phyloP scores from a whole-genome alignment of 2,888 invertebrate species.

The Chalcis sispes region DNA sequence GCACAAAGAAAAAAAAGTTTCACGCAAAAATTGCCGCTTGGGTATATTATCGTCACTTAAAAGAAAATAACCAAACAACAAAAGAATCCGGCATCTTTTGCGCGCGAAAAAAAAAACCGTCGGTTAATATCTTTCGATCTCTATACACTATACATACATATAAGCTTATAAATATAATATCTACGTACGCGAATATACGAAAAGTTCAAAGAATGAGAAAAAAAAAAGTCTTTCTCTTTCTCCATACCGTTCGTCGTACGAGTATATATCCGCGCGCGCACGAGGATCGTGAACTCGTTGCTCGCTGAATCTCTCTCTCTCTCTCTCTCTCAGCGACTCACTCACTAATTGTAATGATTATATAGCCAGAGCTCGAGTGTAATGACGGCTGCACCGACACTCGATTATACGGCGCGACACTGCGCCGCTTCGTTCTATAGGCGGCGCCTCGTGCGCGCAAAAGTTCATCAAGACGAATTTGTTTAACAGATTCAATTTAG shows the following conservation, averaged over 20 bases:
- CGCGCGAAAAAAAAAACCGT: too few species aligned
- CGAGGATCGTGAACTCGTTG: background rate
- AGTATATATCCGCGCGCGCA: background rate
- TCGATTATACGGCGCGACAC: conserved; percentile 31
- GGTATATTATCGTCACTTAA: too few species aligned
- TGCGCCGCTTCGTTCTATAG: background rate
- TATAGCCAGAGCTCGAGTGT: conserved; percentile 32
- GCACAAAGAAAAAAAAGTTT: too few species aligned
- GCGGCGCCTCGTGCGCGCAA: conserved; percentile 10
- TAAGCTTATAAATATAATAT: background rate
- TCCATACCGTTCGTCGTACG: too few species aligned
- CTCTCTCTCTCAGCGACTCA: background rate
- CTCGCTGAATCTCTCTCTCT: conserved; percentile 24
- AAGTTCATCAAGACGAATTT: conserved; percentile 57
- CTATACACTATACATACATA: too few species aligned
- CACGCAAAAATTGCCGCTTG: too few species aligned
- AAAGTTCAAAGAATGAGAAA: background rate
- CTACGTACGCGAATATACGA: background rate
- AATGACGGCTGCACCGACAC: conserved; percentile 34
- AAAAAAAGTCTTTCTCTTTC: too few species aligned
- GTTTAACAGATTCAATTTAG: conserved; percentile 53
- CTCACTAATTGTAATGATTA: conserved; percentile 49
- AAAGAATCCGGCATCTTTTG: too few species aligned
- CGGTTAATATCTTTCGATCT: too few species aligned
- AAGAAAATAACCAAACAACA: too few species aligned